Base-by-base conservation (phyloP, 2,113 vertebrate genomes). In the Callionymus lyra region DNA sequence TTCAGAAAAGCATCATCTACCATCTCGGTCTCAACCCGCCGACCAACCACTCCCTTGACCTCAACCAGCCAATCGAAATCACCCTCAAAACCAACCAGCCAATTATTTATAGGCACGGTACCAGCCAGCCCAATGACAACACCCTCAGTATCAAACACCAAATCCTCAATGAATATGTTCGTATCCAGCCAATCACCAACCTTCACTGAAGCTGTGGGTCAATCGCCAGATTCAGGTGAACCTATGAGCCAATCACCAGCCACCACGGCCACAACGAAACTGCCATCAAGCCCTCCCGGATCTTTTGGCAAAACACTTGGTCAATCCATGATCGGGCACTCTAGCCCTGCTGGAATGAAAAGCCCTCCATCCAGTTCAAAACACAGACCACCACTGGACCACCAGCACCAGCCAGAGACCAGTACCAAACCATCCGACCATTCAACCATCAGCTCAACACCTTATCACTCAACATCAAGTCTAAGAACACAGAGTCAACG, bases 401-500 rank as follows among this genome's bases (percentile, higher is more conserved):
- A 34, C 16, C 42, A 17, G 34, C 6, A 2, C 16, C 16, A 6
- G 16, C n/a, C 15, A 9, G 17, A 15, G 12, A 42, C 15, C 34
- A 45, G 10, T 35, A 12, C 31, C 21, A 38, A 14, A 37, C 1
- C 40, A 65, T 10, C 38, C 12, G 27, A 47, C 16, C 37, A 45
- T 10, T 39, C 40, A 6, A 41, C 11, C 13, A 34, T 10, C 6
- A 50, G 6, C 13, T 44, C 31, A 34, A 41, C 10, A 19, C 19
- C 19, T 10, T 42, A 15, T 27, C 21, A 27, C n/a, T 27, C 21
- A 27, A 27, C 21, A n/a, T 27, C 21, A 27, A 27, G 21, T 27
- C 21, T 27, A 27, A 4, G 21, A 27, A 27, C 21, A 27, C 8
- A 4, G 8, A 8, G 21, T 4, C 21, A 8, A 27, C 4, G 21